Evolutionary conservation across 2,888 invertebrate genomes (phyloP).

Genomic region (Eumerus sabulonum): DNA sequence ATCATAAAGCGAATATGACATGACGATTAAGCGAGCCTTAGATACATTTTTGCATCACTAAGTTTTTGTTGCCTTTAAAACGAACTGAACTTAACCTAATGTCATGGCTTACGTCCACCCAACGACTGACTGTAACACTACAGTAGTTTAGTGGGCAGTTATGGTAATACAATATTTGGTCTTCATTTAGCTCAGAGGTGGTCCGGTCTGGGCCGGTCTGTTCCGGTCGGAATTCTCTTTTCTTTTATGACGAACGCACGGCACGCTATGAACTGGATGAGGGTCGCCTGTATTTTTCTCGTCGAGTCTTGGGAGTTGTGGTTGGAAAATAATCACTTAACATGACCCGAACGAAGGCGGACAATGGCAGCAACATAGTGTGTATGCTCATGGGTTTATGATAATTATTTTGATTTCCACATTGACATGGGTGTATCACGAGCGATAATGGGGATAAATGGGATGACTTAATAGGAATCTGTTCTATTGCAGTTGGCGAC

Average conservation of each 20-base stretch:
- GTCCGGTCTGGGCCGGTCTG: neutral
- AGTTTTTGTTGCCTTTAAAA: slow-evolving; percentile 26
- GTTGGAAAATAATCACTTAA: slow-evolving; percentile 43
- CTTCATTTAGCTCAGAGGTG: slow-evolving; percentile 31
- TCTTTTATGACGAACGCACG: no score
- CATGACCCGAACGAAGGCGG: slow-evolving; percentile 28
- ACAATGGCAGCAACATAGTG: neutral
- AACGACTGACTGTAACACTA: no score
- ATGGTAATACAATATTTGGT: slow-evolving; percentile 41
- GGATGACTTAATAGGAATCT: neutral
- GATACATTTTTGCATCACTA: slow-evolving; percentile 4
- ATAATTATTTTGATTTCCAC: slow-evolving; percentile 54
- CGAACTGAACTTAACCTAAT: slow-evolving; percentile 33
- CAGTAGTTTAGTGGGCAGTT: slow-evolving; percentile 38
- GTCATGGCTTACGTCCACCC: slow-evolving; percentile 49
- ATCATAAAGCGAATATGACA: slow-evolving; percentile 60
- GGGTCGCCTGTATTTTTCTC: no score
- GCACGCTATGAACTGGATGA: no score
- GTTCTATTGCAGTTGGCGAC: no score
- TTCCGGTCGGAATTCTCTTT: no score
- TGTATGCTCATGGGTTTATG: slow-evolving; percentile 16
- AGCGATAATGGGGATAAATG: slow-evolving; percentile 11
- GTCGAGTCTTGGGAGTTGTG: slow-evolving; percentile 21
- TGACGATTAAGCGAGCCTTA: slow-evolving; percentile 56
- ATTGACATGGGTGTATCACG: slow-evolving; percentile 28